Conservation (phyloP, 1,140 invertebrate species). For the Sarcophaga bullata region DNA sequence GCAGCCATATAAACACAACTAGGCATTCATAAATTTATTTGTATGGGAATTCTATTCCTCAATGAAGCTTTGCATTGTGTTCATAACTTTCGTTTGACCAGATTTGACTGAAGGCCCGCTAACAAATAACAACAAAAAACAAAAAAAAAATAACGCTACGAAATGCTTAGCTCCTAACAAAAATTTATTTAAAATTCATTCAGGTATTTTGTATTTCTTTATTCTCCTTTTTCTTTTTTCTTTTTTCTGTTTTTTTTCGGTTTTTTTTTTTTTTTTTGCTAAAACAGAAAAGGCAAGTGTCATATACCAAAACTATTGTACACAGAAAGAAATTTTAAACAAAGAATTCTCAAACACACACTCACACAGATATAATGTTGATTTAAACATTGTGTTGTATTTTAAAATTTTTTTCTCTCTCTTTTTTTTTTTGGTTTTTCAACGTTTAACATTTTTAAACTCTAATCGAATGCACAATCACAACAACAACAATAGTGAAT, state of each 20-base stretch:
- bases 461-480: slow-evolving; percentile 20
- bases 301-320: neutral
- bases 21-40: neutral
- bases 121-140: neutral
- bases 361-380: neutral
- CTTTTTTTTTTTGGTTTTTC: neutral
- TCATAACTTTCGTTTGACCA: slow-evolving; percentile 7
- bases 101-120: neutral
- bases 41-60: neutral
- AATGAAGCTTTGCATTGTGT: slow-evolving; percentile 2
- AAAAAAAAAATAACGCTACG: neutral
- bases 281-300: slow-evolving; percentile 23
- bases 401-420: too few relatives aligned
- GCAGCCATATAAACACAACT: neutral
- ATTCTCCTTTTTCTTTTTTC: neutral
- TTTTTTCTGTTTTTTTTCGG: too few relatives aligned
- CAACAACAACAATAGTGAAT: neutral
- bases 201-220: neutral
- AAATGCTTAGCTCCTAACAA: neutral
- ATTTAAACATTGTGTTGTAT: neutral
- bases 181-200: slow-evolving; percentile 12
- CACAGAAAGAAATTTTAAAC: slow-evolving; percentile 5
- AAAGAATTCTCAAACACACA: neutral
- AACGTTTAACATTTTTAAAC: neutral
- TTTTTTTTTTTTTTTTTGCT: neutral